These are phyloP conservation scores for Pachyramphus minor DNA, from an alignment of 2,113 vertebrate species.

Conservation along the genomic window DNA sequence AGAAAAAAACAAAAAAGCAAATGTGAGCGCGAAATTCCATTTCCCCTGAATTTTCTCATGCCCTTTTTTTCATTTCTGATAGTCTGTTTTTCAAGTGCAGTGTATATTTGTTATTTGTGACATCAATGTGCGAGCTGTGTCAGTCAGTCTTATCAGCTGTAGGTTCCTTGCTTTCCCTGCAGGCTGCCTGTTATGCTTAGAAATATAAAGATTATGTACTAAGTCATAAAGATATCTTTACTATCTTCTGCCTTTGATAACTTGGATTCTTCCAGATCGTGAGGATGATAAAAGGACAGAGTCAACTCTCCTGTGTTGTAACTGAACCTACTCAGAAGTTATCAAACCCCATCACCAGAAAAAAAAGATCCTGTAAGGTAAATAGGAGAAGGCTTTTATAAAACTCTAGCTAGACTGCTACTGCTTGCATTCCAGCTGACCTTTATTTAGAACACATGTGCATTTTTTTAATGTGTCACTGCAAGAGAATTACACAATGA, in stretches of 20 bases:
- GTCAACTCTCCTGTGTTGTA: fast-evolving
- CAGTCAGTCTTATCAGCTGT: neutral
- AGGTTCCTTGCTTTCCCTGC: neutral
- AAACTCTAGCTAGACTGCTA: neutral
- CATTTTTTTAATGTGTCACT: neutral
- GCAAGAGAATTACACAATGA: neutral
- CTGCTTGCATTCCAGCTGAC: neutral
- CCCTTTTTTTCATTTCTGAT: neutral
- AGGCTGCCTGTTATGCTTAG: neutral
- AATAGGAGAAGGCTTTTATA: neutral
- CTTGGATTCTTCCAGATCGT: neutral
- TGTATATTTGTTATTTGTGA: neutral
- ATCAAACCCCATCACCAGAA: neutral
- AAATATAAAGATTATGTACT: neutral
- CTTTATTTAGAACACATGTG: conserved; percentile 22
- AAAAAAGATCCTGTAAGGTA: neutral
- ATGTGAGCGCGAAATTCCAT: neutral
- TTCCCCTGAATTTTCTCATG: neutral
- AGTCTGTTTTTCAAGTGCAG: neutral
- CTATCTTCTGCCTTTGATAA: neutral
- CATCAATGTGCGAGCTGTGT: neutral
- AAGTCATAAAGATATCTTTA: neutral
- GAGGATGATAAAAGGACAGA: neutral
- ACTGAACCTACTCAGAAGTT: neutral
- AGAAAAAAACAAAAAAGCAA: neutral